phyloP scores from a whole-genome alignment of 2,888 invertebrate species.

The Folsomia manolachei region DNA sequence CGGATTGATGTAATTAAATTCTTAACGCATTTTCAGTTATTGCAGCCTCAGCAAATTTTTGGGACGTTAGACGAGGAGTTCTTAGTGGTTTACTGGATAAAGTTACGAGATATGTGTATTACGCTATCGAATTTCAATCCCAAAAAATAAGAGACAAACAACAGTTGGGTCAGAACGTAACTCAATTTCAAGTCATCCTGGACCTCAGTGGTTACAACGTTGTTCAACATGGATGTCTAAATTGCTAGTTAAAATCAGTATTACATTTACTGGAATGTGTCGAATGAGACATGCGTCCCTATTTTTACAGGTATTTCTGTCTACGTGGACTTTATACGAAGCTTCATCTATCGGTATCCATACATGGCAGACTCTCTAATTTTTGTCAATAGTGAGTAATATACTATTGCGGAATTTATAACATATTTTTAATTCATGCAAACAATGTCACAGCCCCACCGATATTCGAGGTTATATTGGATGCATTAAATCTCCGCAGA shows the following conservation, averaged over 20 bases:
- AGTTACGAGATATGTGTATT: background rate
- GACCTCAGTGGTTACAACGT: background rate
- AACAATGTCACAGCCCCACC: background rate
- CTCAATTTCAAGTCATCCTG: background rate
- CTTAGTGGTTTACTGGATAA: background rate
- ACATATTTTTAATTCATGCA: background rate
- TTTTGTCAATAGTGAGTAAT: background rate
- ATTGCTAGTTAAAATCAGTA: background rate
- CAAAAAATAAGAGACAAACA: background rate
- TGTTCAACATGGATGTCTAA: background rate
- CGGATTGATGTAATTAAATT: background rate
- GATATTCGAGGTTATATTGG: background rate
- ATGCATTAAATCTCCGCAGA: background rate
- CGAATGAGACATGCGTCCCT: background rate
- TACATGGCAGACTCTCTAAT: background rate
- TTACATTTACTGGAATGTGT: background rate
- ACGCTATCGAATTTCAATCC: background rate
- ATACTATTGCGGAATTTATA: no score
- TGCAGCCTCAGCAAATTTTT: background rate
- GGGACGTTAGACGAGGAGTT: background rate
- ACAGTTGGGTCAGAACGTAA: background rate
- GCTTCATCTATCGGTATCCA: background rate
- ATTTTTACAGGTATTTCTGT: background rate
- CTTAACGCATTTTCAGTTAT: background rate
- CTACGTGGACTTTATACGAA: background rate